Percentiles rank a stretch among this genome's conserved stretches.
These are phyloP conservation scores for Synchiropus splendidus DNA, from an alignment of 2,113 vertebrate genomes.

Conservation along the genomic window DNA sequence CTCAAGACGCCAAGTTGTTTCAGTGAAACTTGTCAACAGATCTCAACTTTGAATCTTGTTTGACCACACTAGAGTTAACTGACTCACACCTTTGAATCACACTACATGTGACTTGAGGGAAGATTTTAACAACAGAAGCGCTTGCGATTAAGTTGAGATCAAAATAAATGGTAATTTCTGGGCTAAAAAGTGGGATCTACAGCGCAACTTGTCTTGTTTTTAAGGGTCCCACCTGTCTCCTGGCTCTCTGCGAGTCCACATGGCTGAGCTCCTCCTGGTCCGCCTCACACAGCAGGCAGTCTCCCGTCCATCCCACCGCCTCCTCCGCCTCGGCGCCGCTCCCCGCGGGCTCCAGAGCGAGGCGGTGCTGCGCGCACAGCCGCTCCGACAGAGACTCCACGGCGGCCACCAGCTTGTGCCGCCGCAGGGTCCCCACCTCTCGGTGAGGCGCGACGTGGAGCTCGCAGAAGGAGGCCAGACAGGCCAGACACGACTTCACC, in stretches of 20 bases:
- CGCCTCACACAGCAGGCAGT: slow-evolving; percentile 56
- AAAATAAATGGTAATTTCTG: no score
- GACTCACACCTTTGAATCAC: no score
- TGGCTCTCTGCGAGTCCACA: slow-evolving; percentile 72
- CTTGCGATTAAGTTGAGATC: no score
- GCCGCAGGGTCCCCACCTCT: slow-evolving; percentile 78
- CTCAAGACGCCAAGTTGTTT: no score
- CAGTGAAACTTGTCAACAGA: no score
- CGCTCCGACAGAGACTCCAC: slow-evolving; percentile 75
- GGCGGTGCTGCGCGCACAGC: slow-evolving; percentile 80
- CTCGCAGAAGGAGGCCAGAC: slow-evolving; percentile 87
- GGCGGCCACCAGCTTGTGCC: slow-evolving; percentile 81
- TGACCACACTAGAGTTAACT: no score
- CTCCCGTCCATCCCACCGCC: slow-evolving; percentile 47
- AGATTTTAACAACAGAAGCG: no score
- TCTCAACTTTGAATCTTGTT: no score
- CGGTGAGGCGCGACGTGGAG: slow-evolving; percentile 81
- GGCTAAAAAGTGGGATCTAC: no score
- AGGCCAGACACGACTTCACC: slow-evolving; percentile 81
- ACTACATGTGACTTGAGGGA: no score
- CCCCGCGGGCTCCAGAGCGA: slow-evolving; percentile 77
- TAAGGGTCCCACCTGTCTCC: slow-evolving; percentile 70
- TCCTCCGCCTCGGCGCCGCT: slow-evolving; percentile 68
- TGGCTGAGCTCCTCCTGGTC: slow-evolving; percentile 59
- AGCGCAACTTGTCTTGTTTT: neutral